These are phyloP conservation scores for Oreochromis grahami DNA, from an alignment of 2,797 vertebrate genomes.

Conservation along the genomic window DNA sequence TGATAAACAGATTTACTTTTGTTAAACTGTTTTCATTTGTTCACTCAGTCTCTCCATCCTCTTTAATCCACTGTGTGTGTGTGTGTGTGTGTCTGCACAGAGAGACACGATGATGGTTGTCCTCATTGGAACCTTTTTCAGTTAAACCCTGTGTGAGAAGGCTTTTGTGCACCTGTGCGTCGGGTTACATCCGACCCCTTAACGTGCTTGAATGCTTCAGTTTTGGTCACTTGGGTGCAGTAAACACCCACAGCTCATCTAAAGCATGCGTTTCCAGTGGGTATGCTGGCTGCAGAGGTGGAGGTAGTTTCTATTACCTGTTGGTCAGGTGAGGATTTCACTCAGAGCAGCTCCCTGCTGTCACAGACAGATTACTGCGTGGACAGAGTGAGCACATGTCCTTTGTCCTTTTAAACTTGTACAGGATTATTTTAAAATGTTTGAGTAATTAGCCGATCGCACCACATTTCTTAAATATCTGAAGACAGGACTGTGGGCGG, in stretches of 20 bases:
- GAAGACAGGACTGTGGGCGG: not conserved
- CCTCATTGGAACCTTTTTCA: not conserved
- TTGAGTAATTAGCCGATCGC: not conserved
- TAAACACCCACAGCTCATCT: not conserved
- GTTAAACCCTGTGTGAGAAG: not conserved
- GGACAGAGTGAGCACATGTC: not conserved
- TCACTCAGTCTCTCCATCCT: constrained; percentile 30
- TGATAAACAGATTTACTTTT: constrained; percentile 49
- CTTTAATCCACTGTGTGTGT: constrained; percentile 40
- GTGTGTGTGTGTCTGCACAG: not conserved
- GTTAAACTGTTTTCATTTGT: constrained; percentile 41
- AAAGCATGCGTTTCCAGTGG: not conserved
- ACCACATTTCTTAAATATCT: not conserved
- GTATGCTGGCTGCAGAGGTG: not conserved
- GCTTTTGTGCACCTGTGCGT: not conserved
- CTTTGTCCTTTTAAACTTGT: not conserved
- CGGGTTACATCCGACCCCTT: not conserved
- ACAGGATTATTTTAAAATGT: not conserved
- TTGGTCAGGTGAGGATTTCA: not conserved
- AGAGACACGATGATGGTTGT: not conserved
- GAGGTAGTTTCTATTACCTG: not conserved
- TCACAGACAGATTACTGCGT: not conserved
- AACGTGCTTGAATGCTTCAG: not conserved
- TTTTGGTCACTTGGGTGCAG: not conserved
- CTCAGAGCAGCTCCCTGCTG: not conserved